Percentiles rank a stretch among this genome's conserved stretches.
phyloP scores from a whole-genome alignment of 2,797 vertebrate genomes.

The Triplophysa yarkandensis region DNA sequence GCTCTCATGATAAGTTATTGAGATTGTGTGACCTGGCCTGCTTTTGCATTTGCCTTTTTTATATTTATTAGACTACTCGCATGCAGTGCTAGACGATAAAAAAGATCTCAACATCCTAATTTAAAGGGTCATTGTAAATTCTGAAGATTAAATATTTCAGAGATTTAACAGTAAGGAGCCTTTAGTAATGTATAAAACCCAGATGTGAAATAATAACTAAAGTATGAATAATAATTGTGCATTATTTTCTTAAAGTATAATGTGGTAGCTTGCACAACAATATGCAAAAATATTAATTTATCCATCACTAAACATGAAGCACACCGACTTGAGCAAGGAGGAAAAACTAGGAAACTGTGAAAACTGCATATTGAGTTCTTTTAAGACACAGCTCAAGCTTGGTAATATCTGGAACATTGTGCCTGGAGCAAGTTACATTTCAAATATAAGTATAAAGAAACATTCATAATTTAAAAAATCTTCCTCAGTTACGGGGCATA shows the following conservation, averaged over 20 bases:
- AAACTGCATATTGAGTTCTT: conserved; percentile 16
- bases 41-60: conserved; percentile 39
- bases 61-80: not conserved
- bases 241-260: not conserved
- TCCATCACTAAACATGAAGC: not conserved
- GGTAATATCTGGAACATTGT: conserved; percentile 40
- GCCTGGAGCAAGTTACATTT: conserved; percentile 37
- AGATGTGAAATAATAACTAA: conserved; percentile 55
- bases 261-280: not conserved
- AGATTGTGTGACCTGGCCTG: conserved; percentile 28
- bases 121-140: not conserved
- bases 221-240: not conserved
- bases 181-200: conserved; percentile 66
- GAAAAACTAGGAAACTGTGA: conserved; percentile 4
- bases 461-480: conserved; percentile 33
- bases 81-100: not conserved
- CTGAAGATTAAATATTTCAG: no score
- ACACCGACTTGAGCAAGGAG: conserved; percentile 11
- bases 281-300: not conserved
- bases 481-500: conserved; percentile 15
- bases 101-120: not conserved
- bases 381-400: conserved; percentile 23
- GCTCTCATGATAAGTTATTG: conserved; percentile 49
- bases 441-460: conserved; percentile 42
- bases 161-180: no score